Evolutionary conservation across 2,113 vertebrate genomes (phyloP).

Genomic region (Agapornis roseicollis): DNA sequence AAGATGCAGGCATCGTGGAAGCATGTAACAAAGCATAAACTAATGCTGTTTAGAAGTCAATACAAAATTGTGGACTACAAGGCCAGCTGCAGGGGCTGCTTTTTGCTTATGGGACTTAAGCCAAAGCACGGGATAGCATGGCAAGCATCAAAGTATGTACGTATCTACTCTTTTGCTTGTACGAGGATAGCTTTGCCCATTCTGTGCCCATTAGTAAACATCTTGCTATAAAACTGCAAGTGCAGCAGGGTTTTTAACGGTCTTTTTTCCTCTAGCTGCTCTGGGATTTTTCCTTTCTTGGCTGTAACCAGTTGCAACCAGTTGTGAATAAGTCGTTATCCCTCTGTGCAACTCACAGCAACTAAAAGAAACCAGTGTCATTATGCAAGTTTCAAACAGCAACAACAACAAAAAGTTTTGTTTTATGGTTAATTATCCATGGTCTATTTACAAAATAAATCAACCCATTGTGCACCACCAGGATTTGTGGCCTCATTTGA

Average conservation of each 20-base stretch:
- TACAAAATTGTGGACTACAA: background rate
- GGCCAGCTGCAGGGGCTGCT: slow-evolving; percentile 3
- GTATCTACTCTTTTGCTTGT: background rate
- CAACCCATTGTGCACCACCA: slow-evolving; percentile 72
- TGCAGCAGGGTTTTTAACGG: slow-evolving; percentile 1
- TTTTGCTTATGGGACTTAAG: background rate
- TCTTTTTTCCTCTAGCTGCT: background rate
- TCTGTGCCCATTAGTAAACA: background rate
- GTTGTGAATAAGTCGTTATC: slow-evolving; percentile 68
- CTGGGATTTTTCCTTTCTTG: slow-evolving; percentile 52
- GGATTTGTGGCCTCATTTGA: slow-evolving; percentile 73
- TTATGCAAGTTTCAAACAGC: slow-evolving; percentile 48
- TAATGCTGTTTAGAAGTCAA: background rate
- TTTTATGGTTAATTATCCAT: slow-evolving; percentile 78
- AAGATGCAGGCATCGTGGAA: background rate
- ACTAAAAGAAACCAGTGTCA: slow-evolving; percentile 62
- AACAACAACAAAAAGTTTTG: slow-evolving; percentile 56
- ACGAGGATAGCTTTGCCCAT: background rate
- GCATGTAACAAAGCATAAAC: background rate
- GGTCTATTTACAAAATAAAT: slow-evolving; percentile 77
- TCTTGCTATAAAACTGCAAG: slow-evolving; percentile 26
- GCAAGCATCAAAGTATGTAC: background rate
- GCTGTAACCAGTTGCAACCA: slow-evolving; percentile 59
- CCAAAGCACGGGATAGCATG: background rate
- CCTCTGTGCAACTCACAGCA: slow-evolving; percentile 62